Conservation (phyloP, 2,888 invertebrate species). For the Elmis aenea region DNA sequence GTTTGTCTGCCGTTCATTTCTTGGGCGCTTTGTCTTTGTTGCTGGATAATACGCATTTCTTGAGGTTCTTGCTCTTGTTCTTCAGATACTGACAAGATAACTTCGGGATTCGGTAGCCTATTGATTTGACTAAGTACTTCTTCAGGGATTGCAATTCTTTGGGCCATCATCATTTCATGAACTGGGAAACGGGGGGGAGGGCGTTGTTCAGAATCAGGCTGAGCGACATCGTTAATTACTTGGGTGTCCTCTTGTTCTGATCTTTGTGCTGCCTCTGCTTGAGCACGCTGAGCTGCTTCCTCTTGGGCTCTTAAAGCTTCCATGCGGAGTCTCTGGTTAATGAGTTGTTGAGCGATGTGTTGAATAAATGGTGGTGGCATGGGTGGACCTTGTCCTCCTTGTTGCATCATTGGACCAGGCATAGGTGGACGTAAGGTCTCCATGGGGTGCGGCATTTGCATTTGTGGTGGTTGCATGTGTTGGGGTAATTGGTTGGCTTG, state of each 20-base stretch:
- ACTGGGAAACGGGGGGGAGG: constrained; percentile 9
- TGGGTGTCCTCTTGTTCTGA: constrained; percentile 37
- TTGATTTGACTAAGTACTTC: constrained; percentile 45
- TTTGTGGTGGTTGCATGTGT: constrained; percentile 47
- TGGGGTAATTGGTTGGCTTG: constrained; percentile 38
- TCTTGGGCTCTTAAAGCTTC: constrained; percentile 39
- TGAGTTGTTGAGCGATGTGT: constrained; percentile 46
- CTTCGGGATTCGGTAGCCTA: constrained; percentile 40
- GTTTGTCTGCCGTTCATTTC: constrained; percentile 44
- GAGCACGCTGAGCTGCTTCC: constrained; percentile 22
- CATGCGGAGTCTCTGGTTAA: constrained; percentile 41
- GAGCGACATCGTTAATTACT: constrained; percentile 18
- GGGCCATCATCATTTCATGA: constrained; percentile 31
- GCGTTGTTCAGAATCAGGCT: constrained; percentile 13
- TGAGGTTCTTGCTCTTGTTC: constrained; percentile 20
- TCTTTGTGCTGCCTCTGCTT: constrained; percentile 23
- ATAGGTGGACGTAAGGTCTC: constrained; percentile 51
- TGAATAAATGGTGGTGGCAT: constrained; percentile 45
- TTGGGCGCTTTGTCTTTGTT: constrained; percentile 39
- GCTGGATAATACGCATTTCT: constrained; percentile 35
- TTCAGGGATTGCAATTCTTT: constrained; percentile 49
- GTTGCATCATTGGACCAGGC: constrained; percentile 34
- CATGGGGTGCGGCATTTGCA: constrained; percentile 48
- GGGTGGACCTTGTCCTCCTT: constrained; percentile 35
- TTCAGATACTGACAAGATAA: constrained; percentile 40